Conservation (phyloP, 2,113 vertebrate genomes). For the Tetrax tetrax region DNA sequence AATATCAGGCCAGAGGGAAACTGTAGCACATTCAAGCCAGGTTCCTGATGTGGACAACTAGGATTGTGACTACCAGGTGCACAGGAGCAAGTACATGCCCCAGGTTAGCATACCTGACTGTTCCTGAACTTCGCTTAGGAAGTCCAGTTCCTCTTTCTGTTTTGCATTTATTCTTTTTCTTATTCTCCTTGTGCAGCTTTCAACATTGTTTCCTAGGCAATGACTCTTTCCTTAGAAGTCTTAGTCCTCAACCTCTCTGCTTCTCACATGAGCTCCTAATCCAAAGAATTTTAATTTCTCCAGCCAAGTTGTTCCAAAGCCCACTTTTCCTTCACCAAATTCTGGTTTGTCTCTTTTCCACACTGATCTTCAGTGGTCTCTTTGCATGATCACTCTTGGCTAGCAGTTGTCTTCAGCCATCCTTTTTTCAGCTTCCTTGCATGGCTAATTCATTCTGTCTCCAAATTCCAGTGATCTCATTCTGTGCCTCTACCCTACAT, state of each 20-base stretch:
- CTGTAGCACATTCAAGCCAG: neutral
- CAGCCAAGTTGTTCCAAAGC: neutral
- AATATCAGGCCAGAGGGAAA: neutral
- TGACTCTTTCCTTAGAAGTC: neutral
- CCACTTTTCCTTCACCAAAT: neutral
- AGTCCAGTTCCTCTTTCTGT: neutral
- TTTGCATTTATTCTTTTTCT: neutral
- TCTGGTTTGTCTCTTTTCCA: neutral
- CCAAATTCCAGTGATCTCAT: neutral
- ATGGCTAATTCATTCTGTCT: neutral
- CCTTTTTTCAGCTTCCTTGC: neutral
- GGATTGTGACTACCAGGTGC: neutral
- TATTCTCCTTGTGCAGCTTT: neutral
- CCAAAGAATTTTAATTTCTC: neutral
- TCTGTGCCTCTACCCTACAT: neutral
- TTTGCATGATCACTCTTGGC: neutral
- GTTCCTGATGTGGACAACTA: neutral
- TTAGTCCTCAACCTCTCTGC: neutral
- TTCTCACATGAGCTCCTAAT: neutral
- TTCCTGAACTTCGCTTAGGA: neutral
- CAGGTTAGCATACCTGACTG: neutral
- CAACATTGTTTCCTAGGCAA: neutral
- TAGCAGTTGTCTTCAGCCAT: neutral
- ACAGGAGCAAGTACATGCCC: neutral
- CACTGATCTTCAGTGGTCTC: neutral